These are phyloP conservation scores for Eulemur macaco DNA, from an alignment of 2,113 vertebrate species.

Conservation along the genomic window DNA sequence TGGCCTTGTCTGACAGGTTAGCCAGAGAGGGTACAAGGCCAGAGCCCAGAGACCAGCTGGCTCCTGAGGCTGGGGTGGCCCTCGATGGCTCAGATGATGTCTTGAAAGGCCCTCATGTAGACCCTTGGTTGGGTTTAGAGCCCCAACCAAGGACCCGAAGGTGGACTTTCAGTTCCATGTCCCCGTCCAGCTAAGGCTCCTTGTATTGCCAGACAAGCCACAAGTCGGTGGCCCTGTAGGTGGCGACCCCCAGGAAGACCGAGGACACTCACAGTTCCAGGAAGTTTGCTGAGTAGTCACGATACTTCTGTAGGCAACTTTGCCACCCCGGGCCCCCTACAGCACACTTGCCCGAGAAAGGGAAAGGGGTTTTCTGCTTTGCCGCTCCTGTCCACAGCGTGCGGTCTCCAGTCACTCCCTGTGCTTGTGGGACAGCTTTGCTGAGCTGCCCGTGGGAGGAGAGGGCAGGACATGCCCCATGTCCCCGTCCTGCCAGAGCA, in stretches of 20 bases:
- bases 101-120: background rate
- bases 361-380: background rate
- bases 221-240: rapidly evolving
- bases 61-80: background rate
- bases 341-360: too few species aligned
- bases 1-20: background rate
- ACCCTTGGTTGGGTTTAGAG: background rate
- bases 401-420: rapidly evolving
- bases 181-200: too few species aligned
- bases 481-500: rapidly evolving
- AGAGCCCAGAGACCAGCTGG: background rate
- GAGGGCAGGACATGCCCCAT: background rate
- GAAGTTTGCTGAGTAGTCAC: too few species aligned
- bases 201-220: background rate
- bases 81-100: background rate
- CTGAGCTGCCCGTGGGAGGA: background rate
- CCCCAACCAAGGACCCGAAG: background rate
- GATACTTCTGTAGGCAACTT: background rate
- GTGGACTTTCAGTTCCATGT: background rate
- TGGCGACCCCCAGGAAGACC: background rate
- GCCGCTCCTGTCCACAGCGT: background rate
- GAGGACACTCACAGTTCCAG: rapidly evolving
- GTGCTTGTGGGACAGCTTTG: background rate
- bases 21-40: background rate
- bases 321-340: background rate